Base-by-base conservation (phyloP, 2,888 invertebrate species). In the Lamproptera curius region DNA sequence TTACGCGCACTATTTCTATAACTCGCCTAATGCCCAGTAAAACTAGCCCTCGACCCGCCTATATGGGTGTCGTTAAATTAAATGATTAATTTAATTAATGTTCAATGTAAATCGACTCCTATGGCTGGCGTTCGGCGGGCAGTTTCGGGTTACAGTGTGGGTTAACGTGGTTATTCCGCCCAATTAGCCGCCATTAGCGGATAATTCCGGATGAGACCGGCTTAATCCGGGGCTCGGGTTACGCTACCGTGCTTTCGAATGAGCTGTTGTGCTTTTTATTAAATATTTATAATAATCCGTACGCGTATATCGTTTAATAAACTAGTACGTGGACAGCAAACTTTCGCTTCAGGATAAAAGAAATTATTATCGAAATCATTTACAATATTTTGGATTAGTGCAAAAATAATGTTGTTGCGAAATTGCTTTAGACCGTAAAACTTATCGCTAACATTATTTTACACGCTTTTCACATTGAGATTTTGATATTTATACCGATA, bases 121-220 rank as follows among this genome's bases (percentile, higher is more conserved):
- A 65, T 65, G 49, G 63, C 62, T 63, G 65, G 51, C 61, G 20
- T 6, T 61, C 52, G 52, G 50, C 57, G 58, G 42, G 43, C n/a
- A 48, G 61, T 55, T 46, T 66, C 68, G 58, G 56, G 70, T 77
- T 73, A 68, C 76, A 47, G 43, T 58, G 61, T 72, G 67, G 54
- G 53, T 46, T 59, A 50, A 75, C 66, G 67, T 61, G 69, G 70
- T 79, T 79, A 78, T 84, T 83, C 75, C 73, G 73, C 59, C 68
- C 84, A 81, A 85, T 85, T 85, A 79, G 70, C 58, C 61, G 47
- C 70, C 70, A 76, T 81, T 75, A 77, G 54, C 61, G 67, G 72
- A 65, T 76, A 69, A 75, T 69, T 71, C 72, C 64, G 63, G 70
- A 59, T 59, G 58, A 55, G 63, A 55, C 66, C 52, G 58, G 63